Conservation (phyloP, 2,113 vertebrate species). For the Bungarus multicinctus region DNA sequence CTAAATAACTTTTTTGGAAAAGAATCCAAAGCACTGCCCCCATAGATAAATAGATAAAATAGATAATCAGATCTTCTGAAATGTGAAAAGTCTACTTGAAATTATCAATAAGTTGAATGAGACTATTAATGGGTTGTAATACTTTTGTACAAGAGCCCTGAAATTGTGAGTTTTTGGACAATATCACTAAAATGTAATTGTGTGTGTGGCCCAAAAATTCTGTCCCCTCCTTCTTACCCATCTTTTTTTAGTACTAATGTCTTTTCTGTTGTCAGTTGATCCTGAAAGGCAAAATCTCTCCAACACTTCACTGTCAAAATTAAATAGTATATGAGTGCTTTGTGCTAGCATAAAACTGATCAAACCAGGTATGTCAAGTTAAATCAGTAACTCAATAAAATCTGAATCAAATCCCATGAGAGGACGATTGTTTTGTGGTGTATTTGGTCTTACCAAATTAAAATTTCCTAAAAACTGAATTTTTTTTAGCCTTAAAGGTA, state of each 20-base stretch:
- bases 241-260: neutral
- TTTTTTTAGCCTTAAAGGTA: neutral
- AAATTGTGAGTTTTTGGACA: neutral
- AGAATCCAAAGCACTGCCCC: neutral
- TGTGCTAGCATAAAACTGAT: neutral
- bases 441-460: neutral
- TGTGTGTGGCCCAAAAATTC: neutral
- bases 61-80: neutral
- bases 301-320: neutral
- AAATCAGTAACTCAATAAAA: neutral
- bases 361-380: neutral
- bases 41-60: neutral
- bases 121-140: neutral
- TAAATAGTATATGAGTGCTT: neutral
- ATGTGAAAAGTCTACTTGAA: neutral
- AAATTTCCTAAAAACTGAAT: neutral
- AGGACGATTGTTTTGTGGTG: neutral
- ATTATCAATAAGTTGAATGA: neutral
- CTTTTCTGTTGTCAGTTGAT: neutral
- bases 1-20: neutral
- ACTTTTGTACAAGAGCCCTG: neutral
- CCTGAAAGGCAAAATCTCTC: neutral
- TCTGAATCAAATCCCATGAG: neutral
- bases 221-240: neutral
- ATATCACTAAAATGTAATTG: neutral